Percentiles rank a stretch among this genome's conserved stretches.
Conservation (phyloP, 2,797 vertebrate species). For the Caiman crocodilus region DNA sequence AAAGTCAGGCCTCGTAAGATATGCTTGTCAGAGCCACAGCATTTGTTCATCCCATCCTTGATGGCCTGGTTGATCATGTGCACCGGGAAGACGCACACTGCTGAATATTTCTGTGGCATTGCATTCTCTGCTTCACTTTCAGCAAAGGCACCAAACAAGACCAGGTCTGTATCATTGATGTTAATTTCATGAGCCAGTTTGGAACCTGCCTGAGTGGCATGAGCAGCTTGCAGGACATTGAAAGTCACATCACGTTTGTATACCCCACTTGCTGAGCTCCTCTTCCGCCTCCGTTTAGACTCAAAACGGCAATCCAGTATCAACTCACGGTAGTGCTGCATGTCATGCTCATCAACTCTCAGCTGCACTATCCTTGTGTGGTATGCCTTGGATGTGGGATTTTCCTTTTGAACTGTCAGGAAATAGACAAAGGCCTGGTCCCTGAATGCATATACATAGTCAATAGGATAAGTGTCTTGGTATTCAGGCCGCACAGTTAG, state of each 20-base stretch:
- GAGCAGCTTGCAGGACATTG: constrained; percentile 91
- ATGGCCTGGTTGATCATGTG: constrained; percentile 86
- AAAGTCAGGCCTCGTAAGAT: constrained; percentile 89
- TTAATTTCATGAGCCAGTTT: constrained; percentile 88
- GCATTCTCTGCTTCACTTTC: constrained; percentile 76
- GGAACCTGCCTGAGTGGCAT: constrained; percentile 84
- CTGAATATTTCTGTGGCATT: constrained; percentile 80
- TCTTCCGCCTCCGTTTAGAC: constrained; percentile 85
- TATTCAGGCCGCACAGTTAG: constrained; percentile 88
- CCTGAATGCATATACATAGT: constrained; percentile 91
- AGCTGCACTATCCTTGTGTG: constrained; percentile 91
- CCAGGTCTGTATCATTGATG: constrained; percentile 80
- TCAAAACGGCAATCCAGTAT: constrained; percentile 91
- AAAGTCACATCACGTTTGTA: constrained; percentile 82
- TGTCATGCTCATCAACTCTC: constrained; percentile 82
- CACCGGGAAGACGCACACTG: constrained; percentile 93
- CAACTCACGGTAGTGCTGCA: constrained; percentile 90
- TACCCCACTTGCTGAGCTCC: background rate
- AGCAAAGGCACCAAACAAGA: constrained; percentile 91
- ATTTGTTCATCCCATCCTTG: constrained; percentile 86
- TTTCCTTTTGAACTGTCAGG: constrained; percentile 89
- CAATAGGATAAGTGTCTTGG: constrained; percentile 85
- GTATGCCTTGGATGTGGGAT: constrained; percentile 69
- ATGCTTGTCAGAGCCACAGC: constrained; percentile 81
- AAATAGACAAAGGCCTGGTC: constrained; percentile 90